These are phyloP conservation scores for Hermetia illucens DNA, from an alignment of 1,140 invertebrate species.

Conservation along the genomic window DNA sequence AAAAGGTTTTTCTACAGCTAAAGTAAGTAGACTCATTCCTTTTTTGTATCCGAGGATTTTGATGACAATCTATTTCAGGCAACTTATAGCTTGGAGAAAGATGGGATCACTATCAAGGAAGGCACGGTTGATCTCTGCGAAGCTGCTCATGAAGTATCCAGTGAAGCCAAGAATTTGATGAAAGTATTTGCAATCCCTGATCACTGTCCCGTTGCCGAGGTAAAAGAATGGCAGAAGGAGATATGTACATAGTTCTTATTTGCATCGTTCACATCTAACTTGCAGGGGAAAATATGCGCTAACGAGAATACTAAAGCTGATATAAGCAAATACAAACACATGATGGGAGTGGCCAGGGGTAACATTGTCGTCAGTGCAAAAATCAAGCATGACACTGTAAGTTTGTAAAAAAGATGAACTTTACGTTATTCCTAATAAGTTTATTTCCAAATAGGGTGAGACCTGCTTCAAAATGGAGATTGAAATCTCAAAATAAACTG, in stretches of 20 bases:
- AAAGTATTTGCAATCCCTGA: slow-evolving; percentile 23
- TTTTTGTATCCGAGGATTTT: too few species aligned
- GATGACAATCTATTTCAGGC: slow-evolving; percentile 5
- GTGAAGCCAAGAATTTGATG: slow-evolving; percentile 22
- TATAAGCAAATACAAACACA: slow-evolving; percentile 23
- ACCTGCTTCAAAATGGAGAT: slow-evolving; percentile 25
- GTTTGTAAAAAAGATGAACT: slow-evolving; percentile 7
- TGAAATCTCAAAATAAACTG: slow-evolving; percentile 24
- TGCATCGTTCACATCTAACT: too few species aligned
- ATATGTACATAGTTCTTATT: background rate
- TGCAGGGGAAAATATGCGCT: slow-evolving; percentile 23
- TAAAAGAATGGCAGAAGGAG: too few species aligned
- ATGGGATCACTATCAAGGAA: slow-evolving; percentile 24
- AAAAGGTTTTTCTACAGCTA: slow-evolving; percentile 20
- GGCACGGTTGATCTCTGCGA: slow-evolving; percentile 24
- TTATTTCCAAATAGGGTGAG: slow-evolving; percentile 16
- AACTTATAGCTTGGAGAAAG: slow-evolving; percentile 22
- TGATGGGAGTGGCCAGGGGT: slow-evolving; percentile 22
- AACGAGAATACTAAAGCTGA: slow-evolving; percentile 19
- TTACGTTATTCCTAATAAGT: background rate
- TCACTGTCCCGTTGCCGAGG: slow-evolving; percentile 18
- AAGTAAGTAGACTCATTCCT: slow-evolving; percentile 1
- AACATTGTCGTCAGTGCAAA: slow-evolving; percentile 20
- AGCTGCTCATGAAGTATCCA: slow-evolving; percentile 14
- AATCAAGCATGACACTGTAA: slow-evolving; percentile 25